Base-by-base conservation (phyloP, 2,797 vertebrate genomes). In the Pipistrellus nathusii region DNA sequence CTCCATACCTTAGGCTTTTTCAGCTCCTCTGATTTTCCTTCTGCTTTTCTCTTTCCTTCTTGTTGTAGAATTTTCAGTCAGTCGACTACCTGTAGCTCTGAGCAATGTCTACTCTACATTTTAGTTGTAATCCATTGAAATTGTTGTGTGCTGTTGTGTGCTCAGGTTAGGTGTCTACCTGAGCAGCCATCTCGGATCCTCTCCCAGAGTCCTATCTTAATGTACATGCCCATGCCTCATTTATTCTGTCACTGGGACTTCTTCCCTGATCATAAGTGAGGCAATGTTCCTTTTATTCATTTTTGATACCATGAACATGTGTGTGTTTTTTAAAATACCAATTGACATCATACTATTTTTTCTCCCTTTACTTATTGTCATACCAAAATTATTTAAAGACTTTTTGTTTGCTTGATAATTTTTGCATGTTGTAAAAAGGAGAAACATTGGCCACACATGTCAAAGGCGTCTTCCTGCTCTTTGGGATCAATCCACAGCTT, bases 251-350 rank as follows among this genome's bases (percentile, higher is more conserved):
- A 13, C 38, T 44, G 32, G 38, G 23, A 53, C 72, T 77, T 85
- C n/a, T 12, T 82, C 72, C 92, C n/a, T 46, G 13, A 44, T 73
- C 25, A 68, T 46, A 73, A 94, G 30, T 53, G 64, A 96, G 68
- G 48, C 66, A 80, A 38, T 18, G 46, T 41, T 90, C n/a, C 30
- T 93, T 92, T 66, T 59, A 88, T 71, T 86, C 17, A 7, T 32
- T 84, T 55, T 80, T 85, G 88, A 93, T 88, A 96, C 48, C 91
- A 95, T 77, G 82, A 97, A 97, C 51, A 93, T 95, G 83, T 94
- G 95, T 41, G 38, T 68, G n/a, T 96, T 92, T 76, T 53, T 53
- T 32, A 11, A 10, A 51, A 97, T 82, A 78, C 15, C 78, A 95
- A 55, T 46, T 96, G 81, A 84, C 46, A 59, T 95, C 17, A 72